Percentiles rank a stretch among this genome's conserved stretches.
phyloP scores from a whole-genome alignment of 2,797 vertebrate species.

The Notolepis coatsorum region DNA sequence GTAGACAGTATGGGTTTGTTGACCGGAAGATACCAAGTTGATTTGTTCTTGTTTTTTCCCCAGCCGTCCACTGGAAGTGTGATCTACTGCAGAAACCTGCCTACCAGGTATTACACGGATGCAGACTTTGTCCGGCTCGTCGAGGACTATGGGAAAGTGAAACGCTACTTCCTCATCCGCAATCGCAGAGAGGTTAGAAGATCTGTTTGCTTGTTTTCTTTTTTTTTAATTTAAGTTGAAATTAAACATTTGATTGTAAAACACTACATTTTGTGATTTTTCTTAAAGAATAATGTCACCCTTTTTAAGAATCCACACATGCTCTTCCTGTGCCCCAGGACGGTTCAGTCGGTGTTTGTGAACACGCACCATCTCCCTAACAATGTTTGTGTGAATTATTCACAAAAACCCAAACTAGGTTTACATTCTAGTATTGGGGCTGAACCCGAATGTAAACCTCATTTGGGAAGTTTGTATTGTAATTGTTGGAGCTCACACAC shows the following conservation, averaged over 20 bases:
- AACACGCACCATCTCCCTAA: too few species aligned
- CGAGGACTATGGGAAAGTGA: constrained; percentile 49
- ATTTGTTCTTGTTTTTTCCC: not conserved
- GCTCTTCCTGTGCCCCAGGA: too few species aligned
- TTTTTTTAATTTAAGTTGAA: not conserved
- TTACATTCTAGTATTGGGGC: too few species aligned
- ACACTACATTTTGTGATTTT: too few species aligned
- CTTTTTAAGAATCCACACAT: too few species aligned
- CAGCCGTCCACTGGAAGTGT: constrained; percentile 43
- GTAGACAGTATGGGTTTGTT: too few species aligned
- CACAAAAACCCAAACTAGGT: not conserved
- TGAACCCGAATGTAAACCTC: not conserved
- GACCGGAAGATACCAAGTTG: too few species aligned
- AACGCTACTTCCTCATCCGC: constrained; percentile 44
- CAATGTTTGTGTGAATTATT: too few species aligned
- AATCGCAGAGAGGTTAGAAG: constrained; percentile 39
- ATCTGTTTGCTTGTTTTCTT: not conserved
- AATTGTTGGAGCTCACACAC: too few species aligned
- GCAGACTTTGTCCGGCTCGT: constrained; percentile 49
- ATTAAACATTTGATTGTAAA: not conserved
- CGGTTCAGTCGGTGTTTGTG: too few species aligned
- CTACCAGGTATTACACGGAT: constrained; percentile 18
- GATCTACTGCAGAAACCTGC: constrained; percentile 49
- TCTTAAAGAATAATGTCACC: too few species aligned
- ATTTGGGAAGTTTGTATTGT: not conserved